Evolutionary conservation across 2,113 vertebrate species (phyloP).

Genomic region (Gopherus evgoodei): DNA sequence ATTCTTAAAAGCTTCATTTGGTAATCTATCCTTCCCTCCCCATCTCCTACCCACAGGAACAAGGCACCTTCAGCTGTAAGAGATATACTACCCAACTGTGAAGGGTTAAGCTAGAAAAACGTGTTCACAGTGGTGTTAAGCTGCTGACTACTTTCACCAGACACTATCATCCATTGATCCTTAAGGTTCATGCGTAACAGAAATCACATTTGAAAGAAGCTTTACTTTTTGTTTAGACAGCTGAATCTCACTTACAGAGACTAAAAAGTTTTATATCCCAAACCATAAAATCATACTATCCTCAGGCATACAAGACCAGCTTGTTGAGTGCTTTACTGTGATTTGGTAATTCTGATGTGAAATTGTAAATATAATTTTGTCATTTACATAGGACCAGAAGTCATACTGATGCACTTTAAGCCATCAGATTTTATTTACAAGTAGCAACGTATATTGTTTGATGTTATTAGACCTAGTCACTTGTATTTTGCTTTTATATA

Average conservation of each 20-base stretch:
- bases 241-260: neutral
- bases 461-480: neutral
- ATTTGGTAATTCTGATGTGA: neutral
- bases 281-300: neutral
- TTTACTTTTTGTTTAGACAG: neutral
- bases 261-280: slow-evolving; percentile 3
- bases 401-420: neutral
- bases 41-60: neutral
- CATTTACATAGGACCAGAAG: neutral
- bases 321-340: neutral
- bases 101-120: neutral
- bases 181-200: neutral
- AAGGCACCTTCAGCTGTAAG: slow-evolving; percentile 65
- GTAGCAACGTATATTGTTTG: neutral
- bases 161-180: neutral
- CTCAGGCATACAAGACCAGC: neutral
- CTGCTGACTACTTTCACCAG: slow-evolving; percentile 4
- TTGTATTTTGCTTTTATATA: slow-evolving; percentile 11
- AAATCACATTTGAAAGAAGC: slow-evolving; percentile 15
- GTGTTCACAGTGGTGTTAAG: neutral
- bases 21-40: neutral
- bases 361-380: neutral
- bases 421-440: neutral
- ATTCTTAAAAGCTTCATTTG: slow-evolving; percentile 51
- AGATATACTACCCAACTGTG: neutral